Conservation (phyloP, 2,113 vertebrate species). For the Microcebus lehilahytsara region DNA sequence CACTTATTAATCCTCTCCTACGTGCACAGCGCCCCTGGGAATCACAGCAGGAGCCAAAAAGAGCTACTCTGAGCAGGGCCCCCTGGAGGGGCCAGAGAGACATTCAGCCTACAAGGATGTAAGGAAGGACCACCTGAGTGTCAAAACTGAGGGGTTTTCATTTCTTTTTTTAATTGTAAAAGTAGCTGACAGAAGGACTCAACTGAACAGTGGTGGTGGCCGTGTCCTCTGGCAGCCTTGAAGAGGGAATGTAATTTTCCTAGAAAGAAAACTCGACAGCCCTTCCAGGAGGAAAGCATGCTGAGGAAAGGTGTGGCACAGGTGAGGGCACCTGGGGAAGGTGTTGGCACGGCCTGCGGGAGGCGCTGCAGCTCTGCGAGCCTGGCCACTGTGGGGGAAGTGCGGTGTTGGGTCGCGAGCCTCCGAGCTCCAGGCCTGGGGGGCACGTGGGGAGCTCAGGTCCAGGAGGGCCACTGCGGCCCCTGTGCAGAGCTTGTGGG, state of each 20-base stretch:
- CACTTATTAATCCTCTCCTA: not conserved
- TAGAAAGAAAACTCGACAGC: not conserved
- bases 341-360: too few species aligned
- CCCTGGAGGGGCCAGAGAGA: not conserved
- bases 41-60: not conserved
- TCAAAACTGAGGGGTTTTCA: not conserved
- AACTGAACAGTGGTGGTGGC: not conserved
- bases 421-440: too few species aligned
- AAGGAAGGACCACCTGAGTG: not conserved
- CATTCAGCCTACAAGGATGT: not conserved
- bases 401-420: too few species aligned
- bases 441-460: too few species aligned
- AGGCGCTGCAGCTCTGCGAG: too few species aligned
- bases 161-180: not conserved
- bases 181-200: not conserved
- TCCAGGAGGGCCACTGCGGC: too few species aligned
- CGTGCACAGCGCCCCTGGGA: not conserved
- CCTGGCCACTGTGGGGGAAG: too few species aligned
- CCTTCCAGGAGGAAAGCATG: not conserved
- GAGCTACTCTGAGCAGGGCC: not conserved
- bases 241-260: not conserved
- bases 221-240: not conserved
- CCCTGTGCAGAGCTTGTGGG: too few species aligned
- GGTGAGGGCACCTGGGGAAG: not conserved
- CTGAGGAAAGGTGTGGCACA: not conserved